A percentile compares a stretch with the other conserved stretches of the same genome.
These are phyloP conservation scores for Vanacampus margaritifer DNA, from an alignment of 2,113 vertebrate species.

Conservation along the genomic window DNA sequence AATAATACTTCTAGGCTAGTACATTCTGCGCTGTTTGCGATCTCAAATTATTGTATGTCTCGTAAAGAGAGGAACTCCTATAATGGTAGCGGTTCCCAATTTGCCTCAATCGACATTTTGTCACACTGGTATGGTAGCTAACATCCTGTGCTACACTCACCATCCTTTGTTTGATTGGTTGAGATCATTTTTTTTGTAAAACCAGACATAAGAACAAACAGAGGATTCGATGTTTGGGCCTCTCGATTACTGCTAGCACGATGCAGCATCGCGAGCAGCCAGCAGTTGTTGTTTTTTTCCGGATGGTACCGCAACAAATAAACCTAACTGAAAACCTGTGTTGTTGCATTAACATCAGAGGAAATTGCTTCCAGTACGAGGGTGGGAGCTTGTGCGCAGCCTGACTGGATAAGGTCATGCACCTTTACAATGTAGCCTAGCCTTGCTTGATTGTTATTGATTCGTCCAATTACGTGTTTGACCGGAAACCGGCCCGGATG, in stretches of 20 bases:
- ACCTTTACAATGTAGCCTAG: background rate
- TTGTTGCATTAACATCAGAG: background rate
- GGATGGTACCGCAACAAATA: background rate
- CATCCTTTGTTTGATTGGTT: too few relatives aligned
- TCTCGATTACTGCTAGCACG: background rate
- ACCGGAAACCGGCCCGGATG: background rate
- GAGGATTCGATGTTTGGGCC: background rate
- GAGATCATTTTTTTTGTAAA: too few relatives aligned
- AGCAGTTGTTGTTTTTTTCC: background rate
- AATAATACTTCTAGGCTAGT: too few relatives aligned
- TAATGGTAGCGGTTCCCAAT: too few relatives aligned
- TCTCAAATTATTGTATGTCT: too few relatives aligned
- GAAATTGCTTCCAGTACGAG: background rate
- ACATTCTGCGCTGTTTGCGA: too few relatives aligned
- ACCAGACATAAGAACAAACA: background rate
- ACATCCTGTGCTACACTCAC: too few relatives aligned
- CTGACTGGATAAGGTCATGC: slow-evolving; percentile 13
- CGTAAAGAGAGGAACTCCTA: too few relatives aligned
- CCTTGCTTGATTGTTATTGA: slow-evolving; percentile 3
- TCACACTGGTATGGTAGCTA: too few relatives aligned
- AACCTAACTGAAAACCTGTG: background rate
- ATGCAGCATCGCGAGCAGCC: background rate
- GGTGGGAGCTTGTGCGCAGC: background rate
- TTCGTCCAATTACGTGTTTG: slow-evolving; percentile 12
- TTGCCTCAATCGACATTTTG: too few relatives aligned